Base-by-base conservation (phyloP, 2,797 vertebrate genomes). In the Glyptemys insculpta region DNA sequence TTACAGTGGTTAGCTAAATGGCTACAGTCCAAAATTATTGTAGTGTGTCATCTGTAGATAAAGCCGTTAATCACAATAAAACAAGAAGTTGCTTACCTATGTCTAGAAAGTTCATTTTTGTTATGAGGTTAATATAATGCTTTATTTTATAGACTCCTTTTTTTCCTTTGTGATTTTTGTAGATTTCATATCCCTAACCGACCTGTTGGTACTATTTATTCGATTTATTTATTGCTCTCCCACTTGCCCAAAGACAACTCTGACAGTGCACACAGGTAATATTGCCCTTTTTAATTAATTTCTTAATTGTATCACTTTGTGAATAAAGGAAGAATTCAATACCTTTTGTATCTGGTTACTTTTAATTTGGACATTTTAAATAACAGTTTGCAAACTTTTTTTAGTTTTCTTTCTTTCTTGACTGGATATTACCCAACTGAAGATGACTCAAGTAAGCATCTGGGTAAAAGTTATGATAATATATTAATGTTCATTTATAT, bases 141-240 rank as follows among this genome's bases (percentile, higher is more conserved):
- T 87, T 86, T 47, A 23, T 93, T 93, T 94, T 88, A 10, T 50
- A 86, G 27, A 85, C n/a, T 92, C 47, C 18, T 92, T 89, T 54
- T 5, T 1, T 80, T 12, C 23, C 23, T 52, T 83, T 65, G 25
- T 59, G 65, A 80, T 89, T 92, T 96, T 74, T 79, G 52, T 96
- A 98, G 99, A 99, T 97, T 97, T 97, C 8, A 89, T 99, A 49
- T 98, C 98, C 47, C 83, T 99, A 95, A 98, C 98, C 1, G 98
- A 99, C 96, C 95, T 99, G 83, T 94, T 99, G 72, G 98, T 99
- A 96, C 98, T 99, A 85, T 98, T 99, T 97, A 99, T 96, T 57
- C 98, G 97, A 81, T 98, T 99, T 97, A 98, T 99, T 98, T 99
- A 98, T 98, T 98, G 97, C 86, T 99, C 99, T 92, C 99, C 99